phyloP scores from a whole-genome alignment of 2,797 vertebrate species.

The Spinus pinus region DNA sequence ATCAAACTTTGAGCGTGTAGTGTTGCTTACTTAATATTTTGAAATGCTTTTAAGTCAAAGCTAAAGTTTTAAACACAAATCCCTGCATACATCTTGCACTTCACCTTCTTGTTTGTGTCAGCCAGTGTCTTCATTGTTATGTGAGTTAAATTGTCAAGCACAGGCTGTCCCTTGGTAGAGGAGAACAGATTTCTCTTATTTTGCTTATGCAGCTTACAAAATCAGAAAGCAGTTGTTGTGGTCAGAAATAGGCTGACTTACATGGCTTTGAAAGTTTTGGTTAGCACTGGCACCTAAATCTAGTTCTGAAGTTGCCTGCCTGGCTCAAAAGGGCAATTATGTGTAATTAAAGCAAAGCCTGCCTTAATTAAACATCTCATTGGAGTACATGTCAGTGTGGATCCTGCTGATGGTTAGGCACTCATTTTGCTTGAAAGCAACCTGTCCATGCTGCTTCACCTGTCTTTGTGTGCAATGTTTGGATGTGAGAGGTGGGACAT shows the following conservation, averaged over 20 bases:
- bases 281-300: neutral
- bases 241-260: neutral
- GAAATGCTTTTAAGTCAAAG: neutral
- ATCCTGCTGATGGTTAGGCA: neutral
- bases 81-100: neutral
- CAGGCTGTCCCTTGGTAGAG: neutral
- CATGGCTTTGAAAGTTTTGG: neutral
- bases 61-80: neutral
- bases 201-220: neutral
- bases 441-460: neutral
- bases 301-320: neutral
- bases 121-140: neutral
- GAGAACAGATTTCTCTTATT: neutral
- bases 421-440: neutral
- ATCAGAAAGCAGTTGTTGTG: neutral
- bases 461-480: neutral
- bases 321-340: neutral
- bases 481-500: no score
- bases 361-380: neutral
- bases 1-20: neutral
- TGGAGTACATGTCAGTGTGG: neutral
- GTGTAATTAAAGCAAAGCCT: neutral
- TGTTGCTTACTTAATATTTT: neutral
- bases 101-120: neutral
- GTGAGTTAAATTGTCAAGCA: neutral